Evolutionary conservation across 2,797 vertebrate genomes (phyloP), one percentile per base, ranked within the genome.

Genomic region (Muscicapa comitata): DNA sequence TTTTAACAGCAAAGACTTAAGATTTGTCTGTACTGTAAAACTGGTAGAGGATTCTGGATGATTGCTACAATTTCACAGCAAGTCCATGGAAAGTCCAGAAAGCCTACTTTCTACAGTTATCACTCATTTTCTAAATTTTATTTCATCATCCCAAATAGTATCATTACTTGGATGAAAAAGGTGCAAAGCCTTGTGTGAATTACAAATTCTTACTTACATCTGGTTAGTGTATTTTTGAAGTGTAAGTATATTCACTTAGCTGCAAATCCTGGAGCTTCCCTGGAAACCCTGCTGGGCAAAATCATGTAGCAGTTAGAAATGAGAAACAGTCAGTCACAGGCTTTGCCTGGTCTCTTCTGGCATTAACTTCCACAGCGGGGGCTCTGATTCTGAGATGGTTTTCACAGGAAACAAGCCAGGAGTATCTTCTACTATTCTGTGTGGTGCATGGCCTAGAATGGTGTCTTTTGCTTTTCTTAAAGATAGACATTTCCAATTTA

Each of bases 211-310:
- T 61, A 65, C 38, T 75, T 73, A 42, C 19, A 58, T 29, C 59
- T 76, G 50, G n/a, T 72, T 76, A 76, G 33, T 31, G 48, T 42
- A 37, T 42, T 71, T 93, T 85, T 92, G 20, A 80, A 59, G 53
- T 7, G 0, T 17, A 78, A 84, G 29, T 62, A 63, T 31, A 59
- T 13, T 42, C n/a, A 42, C 76, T 91, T 65, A 73, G 58, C 51
- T 76, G 29, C 57, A 78, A 45, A 33, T 66, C n/a, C 43, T 2
- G 1, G 66, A 89, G 45, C 50, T 67, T 84, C 68, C 21, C 29
- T 55, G 50, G 73, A 86, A 86, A 88, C 38, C 37, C 62, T 81
- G 42, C 79, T 93, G 80, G 76, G 71, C 51, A 92, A 93, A 94
- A 67, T 40, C 37, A 29, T 25, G 59, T 17, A 75, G 86, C 74